Conservation (phyloP, 2,113 vertebrate species). For the Rhizomys pruinosus region DNA sequence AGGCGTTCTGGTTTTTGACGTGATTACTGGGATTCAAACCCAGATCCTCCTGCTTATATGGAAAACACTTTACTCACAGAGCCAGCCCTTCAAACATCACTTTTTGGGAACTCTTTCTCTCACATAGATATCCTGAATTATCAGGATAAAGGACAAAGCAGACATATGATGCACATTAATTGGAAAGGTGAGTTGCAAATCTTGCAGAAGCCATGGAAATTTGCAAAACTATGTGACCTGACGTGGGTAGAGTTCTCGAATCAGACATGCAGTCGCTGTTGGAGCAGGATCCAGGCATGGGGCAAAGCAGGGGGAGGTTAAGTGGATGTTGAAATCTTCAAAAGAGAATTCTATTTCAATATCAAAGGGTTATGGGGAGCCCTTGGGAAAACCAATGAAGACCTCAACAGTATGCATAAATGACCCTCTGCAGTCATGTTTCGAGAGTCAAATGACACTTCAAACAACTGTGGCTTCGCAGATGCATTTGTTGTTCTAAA, state of each 20-base stretch:
- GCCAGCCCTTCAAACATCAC: neutral
- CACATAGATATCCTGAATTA: neutral
- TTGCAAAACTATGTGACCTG: neutral
- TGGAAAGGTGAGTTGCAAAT: neutral
- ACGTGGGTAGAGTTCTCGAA: too few relatives aligned
- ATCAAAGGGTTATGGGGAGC: constrained; percentile 19
- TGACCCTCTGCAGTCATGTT: neutral
- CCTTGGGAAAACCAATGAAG: neutral
- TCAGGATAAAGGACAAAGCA: neutral
- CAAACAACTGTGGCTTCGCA: neutral
- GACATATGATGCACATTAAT: accelerated
- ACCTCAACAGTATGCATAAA: neutral
- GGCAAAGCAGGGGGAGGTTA: neutral
- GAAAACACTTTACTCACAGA: neutral
- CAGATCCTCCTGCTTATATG: neutral
- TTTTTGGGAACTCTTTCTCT: accelerated
- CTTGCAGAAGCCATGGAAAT: neutral
- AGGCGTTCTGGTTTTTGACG: neutral
- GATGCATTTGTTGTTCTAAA: neutral
- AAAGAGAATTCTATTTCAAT: neutral
- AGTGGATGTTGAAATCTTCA: neutral
- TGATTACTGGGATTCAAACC: neutral
- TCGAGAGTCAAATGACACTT: constrained; percentile 50
- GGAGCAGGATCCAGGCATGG: neutral
- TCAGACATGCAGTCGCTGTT: accelerated